These are phyloP conservation scores for Xestia c-nigrum DNA, from an alignment of 2,888 invertebrate genomes.

Conservation along the genomic window DNA sequence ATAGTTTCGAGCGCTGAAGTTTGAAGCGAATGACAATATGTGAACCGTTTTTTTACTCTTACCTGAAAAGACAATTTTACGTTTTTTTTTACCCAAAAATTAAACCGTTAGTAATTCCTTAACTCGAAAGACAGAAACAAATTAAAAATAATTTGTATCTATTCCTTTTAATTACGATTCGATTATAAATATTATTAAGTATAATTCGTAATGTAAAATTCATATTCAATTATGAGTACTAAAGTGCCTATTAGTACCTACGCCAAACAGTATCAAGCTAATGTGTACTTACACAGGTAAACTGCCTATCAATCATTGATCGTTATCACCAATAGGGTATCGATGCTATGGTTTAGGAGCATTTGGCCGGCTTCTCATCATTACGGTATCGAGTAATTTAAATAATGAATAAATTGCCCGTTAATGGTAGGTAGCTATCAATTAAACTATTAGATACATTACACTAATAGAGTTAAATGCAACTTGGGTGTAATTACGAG, in stretches of 20 bases:
- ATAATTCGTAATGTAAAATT: too few relatives aligned
- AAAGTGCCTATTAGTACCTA: not conserved
- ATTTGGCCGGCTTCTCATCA: constrained; percentile 52
- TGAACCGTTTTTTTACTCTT: not conserved
- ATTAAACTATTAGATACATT: not conserved
- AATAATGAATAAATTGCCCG: constrained; percentile 14
- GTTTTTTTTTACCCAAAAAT: too few relatives aligned
- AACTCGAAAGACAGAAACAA: too few relatives aligned
- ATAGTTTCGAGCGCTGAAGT: not conserved
- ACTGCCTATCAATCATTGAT: not conserved
- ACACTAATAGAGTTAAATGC: not conserved
- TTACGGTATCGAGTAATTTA: constrained; percentile 35
- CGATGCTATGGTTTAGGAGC: constrained; percentile 28
- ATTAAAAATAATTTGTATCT: not conserved
- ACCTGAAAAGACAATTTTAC: too few relatives aligned
- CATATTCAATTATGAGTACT: not conserved
- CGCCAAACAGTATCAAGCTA: not conserved
- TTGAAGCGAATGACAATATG: not conserved
- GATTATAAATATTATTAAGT: not conserved
- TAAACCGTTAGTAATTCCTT: not conserved
- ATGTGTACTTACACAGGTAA: not conserved
- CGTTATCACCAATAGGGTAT: constrained; percentile 21
- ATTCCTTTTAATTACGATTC: too few relatives aligned
- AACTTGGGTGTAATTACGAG: not conserved
- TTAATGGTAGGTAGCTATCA: not conserved